phyloP scores from a whole-genome alignment of 2,888 invertebrate species.

The Sarcophaga rosellei region DNA sequence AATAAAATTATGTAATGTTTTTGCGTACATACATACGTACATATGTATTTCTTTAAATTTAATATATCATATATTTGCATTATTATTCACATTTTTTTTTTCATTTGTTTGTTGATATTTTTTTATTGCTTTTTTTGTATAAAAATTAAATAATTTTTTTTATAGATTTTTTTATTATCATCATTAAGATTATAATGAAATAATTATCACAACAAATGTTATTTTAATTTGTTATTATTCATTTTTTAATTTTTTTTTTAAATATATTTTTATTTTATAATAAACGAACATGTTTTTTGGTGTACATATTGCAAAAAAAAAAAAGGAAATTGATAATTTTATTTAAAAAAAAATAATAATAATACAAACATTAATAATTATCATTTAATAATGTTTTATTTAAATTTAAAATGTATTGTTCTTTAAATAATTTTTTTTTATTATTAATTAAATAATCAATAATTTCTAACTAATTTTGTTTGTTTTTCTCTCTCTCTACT shows the following conservation, averaged over 20 bases:
- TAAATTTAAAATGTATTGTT: too few relatives aligned
- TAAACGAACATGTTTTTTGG: too few relatives aligned
- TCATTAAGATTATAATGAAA: neutral
- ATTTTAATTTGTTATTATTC: neutral
- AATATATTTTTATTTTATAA: neutral
- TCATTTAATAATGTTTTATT: too few relatives aligned
- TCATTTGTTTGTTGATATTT: neutral
- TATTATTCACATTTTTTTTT: neutral
- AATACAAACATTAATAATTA: too few relatives aligned
- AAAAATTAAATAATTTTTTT: neutral
- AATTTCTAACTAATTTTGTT: too few relatives aligned
- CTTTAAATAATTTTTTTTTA: too few relatives aligned
- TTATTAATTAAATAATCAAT: too few relatives aligned
- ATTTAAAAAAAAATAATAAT: too few relatives aligned
- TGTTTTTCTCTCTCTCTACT: too few relatives aligned
- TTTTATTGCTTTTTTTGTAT: neutral
- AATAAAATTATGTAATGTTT: conserved; percentile 31
- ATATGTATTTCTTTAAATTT: neutral
- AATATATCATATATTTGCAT: neutral
- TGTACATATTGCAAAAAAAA: too few relatives aligned
- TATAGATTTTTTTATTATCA: neutral
- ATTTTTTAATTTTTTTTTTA: neutral
- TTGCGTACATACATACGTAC: neutral
- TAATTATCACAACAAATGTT: neutral
- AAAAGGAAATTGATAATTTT: too few relatives aligned